phyloP scores from a whole-genome alignment of 2,888 invertebrate species.

The Oxystoma pomonae region DNA sequence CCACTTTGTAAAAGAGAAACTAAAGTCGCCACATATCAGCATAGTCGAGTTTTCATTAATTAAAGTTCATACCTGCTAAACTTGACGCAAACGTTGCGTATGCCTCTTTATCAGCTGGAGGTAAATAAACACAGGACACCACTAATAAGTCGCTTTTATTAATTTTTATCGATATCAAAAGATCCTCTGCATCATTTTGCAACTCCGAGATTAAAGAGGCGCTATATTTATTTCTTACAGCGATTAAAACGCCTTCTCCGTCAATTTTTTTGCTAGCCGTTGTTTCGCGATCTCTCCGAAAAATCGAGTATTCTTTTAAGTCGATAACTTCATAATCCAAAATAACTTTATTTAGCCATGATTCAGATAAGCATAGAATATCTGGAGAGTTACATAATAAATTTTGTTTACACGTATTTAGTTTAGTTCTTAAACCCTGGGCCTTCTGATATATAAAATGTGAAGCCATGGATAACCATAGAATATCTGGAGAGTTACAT shows the following conservation, averaged over 20 bases:
- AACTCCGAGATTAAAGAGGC: slow-evolving; percentile 1
- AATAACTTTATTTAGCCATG: slow-evolving; percentile 13
- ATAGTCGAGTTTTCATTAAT: not conserved
- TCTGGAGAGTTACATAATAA: too few relatives aligned
- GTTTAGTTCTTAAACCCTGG: too few relatives aligned
- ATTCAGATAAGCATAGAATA: slow-evolving; percentile 10
- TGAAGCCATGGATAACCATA: slow-evolving; percentile 8
- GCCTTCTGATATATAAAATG: too few relatives aligned
- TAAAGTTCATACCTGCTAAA: not conserved
- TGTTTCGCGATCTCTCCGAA: slow-evolving; percentile 12
- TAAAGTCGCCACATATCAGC: too few relatives aligned
- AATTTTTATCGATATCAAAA: slow-evolving; percentile 3
- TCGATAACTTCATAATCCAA: slow-evolving; percentile 10
- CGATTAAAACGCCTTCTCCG: slow-evolving; percentile 13
- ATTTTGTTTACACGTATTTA: too few relatives aligned
- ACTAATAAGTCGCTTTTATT: too few relatives aligned
- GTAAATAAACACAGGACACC: not conserved
- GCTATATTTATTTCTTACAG: slow-evolving; percentile 9
- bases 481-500: slow-evolving; percentile 10
- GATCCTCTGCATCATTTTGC: slow-evolving; percentile 9
- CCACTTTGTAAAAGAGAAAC: too few relatives aligned
- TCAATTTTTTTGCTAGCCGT: slow-evolving; percentile 9
- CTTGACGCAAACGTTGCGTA: not conserved
- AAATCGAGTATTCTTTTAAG: slow-evolving; percentile 13
- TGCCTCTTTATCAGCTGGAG: not conserved